Base-by-base conservation (phyloP, 2,888 invertebrate species). In the Germaria angustata region DNA sequence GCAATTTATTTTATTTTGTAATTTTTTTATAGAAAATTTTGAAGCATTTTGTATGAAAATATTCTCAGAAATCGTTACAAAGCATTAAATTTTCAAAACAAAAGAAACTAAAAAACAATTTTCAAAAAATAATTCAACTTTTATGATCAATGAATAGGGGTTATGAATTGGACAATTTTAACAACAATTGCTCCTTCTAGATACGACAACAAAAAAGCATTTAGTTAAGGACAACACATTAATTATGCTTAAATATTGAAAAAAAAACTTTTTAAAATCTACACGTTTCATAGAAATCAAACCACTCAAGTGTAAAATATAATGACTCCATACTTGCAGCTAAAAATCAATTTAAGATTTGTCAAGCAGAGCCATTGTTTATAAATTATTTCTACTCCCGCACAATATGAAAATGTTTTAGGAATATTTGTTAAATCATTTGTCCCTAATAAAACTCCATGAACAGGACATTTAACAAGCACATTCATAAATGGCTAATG, bases 151-250 rank as follows among this genome's bases (percentile, higher is more conserved):
- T 82, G 78, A 84, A 84, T 78, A 36, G 13, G 63, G 51, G 24
- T 57, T 63, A 73, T 84, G 77, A 84, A 84, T 84, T 82, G 79
- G 39, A 79, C 68, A 83, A 80, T 79, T 81, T 49, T 73, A 49
- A 32, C 76, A 69, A 73, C 65, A 68, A 76, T 59, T 34, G 24
- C 32, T 17, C 8, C 49, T 9, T 13, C 53, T 22, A 41, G 51
- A 51, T 28, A n/a, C 36, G 69, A 81, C 84, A 85, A 85, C 66
- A 22, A 51, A 71, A 28, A 55, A 82, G 39, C 72, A 81, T 79
- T 86, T 84, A 85, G 82, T 78, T 81, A 84, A 84, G 85, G 84
- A 84, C 84, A 84, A 72, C 57, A 78, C 84, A 85, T 85, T 86
- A 85, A 86, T 85, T 85, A 84, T 84, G 66, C 84, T 84, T 84